Evolutionary conservation across 2,113 vertebrate species (phyloP).

Genomic region (Psilopogon haemacephalus): DNA sequence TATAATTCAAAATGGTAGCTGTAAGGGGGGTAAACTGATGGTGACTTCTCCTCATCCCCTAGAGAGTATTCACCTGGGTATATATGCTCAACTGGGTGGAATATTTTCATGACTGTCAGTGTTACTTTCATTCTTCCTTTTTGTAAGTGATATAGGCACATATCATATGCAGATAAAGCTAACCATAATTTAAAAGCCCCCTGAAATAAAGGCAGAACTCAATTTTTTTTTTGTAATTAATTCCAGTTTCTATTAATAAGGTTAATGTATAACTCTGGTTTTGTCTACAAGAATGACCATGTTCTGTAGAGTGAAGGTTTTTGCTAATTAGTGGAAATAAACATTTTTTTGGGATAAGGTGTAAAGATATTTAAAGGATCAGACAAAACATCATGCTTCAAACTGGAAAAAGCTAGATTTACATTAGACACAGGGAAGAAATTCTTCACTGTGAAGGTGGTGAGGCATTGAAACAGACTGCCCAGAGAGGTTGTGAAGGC

Average conservation of each 20-base stretch:
- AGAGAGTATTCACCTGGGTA: accelerated
- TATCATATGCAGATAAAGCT: neutral
- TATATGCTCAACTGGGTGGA: neutral
- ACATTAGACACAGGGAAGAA: too few relatives aligned
- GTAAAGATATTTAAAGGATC: neutral
- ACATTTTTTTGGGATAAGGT: neutral
- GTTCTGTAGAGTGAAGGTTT: neutral
- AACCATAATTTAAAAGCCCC: neutral
- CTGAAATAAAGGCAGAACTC: neutral
- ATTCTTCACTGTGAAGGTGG: too few relatives aligned
- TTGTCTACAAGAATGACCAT: neutral
- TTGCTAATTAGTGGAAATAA: neutral
- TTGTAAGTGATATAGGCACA: neutral
- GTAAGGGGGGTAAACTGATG: neutral
- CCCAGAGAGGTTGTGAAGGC: too few relatives aligned
- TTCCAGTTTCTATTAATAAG: neutral
- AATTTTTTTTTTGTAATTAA: neutral
- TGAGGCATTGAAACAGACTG: too few relatives aligned
- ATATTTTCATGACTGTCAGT: accelerated
- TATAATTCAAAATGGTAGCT: neutral
- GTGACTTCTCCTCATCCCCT: neutral
- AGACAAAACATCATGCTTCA: too few relatives aligned
- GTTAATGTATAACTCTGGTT: neutral
- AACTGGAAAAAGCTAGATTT: too few relatives aligned
- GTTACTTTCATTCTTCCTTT: neutral